Conservation (phyloP, 2,888 invertebrate species). For the Agrotis puta region DNA sequence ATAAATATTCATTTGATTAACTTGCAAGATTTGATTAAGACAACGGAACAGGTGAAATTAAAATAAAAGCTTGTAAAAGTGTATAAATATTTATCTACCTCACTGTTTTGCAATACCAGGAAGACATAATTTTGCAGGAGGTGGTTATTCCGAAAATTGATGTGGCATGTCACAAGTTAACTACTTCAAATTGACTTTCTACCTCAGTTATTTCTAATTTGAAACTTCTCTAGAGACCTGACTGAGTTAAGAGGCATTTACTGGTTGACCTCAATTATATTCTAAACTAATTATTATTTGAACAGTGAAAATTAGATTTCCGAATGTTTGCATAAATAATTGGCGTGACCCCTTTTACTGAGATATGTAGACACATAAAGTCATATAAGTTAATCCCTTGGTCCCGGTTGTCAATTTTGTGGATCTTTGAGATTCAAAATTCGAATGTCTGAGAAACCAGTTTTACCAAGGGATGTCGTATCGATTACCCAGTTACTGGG, state of each 20-base stretch:
- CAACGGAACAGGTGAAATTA: no score
- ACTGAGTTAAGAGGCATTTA: background rate
- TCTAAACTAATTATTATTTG: background rate
- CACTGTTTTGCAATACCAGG: slow-evolving; percentile 22
- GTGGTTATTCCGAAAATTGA: background rate
- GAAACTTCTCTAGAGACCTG: slow-evolving; percentile 15
- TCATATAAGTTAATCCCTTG: no score
- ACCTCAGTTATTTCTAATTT: slow-evolving; percentile 3
- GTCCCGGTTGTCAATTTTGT: no score
- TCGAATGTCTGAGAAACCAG: no score
- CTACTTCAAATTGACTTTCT: background rate
- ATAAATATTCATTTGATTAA: no score
- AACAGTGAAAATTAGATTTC: background rate
- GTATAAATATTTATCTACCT: no score
- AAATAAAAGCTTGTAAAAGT: no score
- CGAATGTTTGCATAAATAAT: background rate
- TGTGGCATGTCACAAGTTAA: background rate
- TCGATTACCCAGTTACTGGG: no score
- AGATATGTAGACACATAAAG: no score
- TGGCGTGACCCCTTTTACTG: background rate
- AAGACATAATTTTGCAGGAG: slow-evolving; percentile 9
- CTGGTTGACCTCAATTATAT: slow-evolving; percentile 4
- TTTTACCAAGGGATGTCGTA: no score
- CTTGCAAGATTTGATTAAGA: no score
- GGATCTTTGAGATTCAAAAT: no score